Evolutionary conservation across 2,888 invertebrate genomes (phyloP).

Genomic region (Iselma pallidipennis): DNA sequence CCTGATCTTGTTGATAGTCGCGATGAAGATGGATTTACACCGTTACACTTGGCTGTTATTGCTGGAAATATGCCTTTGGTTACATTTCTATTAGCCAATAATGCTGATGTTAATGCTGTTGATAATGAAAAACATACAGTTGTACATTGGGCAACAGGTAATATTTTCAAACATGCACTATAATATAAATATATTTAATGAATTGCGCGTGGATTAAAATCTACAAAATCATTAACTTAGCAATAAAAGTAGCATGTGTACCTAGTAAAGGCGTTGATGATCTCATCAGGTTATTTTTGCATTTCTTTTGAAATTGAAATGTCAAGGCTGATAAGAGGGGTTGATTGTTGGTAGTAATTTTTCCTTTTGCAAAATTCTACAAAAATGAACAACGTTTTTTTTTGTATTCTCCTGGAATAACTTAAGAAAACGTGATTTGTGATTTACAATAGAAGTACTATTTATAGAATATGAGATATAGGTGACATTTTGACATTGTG

Average conservation of each 20-base stretch:
- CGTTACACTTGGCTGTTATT: slow-evolving; percentile 93
- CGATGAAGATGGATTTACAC: slow-evolving; percentile 94
- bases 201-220: neutral
- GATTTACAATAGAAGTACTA: too few relatives aligned
- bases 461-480: neutral
- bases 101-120: slow-evolving; percentile 86
- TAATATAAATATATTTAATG: too few relatives aligned
- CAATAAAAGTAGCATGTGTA: neutral
- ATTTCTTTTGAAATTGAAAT: slow-evolving; percentile 8
- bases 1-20: slow-evolving; percentile 82
- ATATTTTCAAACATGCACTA: too few relatives aligned
- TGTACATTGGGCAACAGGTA: slow-evolving; percentile 98
- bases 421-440: neutral
- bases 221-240: neutral
- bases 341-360: neutral
- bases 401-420: too few relatives aligned
- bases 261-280: too few relatives aligned
- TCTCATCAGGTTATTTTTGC: slow-evolving; percentile 2
- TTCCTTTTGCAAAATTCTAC: too few relatives aligned
- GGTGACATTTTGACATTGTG: neutral
- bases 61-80: slow-evolving; percentile 88
- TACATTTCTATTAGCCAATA: slow-evolving; percentile 82
- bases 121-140: slow-evolving; percentile 95
- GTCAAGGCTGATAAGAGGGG: slow-evolving; percentile 11
- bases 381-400: too few relatives aligned